Evolutionary conservation across 2,797 vertebrate species (phyloP), one percentile per base, ranked within the genome.

Genomic region (Chelidonichthys spinosus): DNA sequence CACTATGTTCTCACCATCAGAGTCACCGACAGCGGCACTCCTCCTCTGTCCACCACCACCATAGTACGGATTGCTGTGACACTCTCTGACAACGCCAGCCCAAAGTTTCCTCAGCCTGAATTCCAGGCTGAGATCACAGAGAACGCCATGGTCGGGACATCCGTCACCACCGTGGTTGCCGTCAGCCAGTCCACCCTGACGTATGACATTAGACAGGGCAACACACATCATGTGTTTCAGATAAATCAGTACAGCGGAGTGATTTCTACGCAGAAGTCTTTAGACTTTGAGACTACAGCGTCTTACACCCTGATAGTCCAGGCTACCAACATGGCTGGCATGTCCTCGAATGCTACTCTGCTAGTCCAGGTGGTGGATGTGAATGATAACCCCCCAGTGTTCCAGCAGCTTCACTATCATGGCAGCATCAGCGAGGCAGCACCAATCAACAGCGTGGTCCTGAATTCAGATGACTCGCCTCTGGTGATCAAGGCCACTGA

Each of bases 171-270:
- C 17, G 92, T 99, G 18, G 96, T 88, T 3, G 98, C 98, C 10
- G 94, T 98, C 76, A 98, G 98, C 79, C 96, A 96, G 78, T 98
- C 98, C 14, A 98, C 97, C 0, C 89, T 99, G 59, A 95, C 97
- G 63, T 99, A 97, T 55, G 97, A 98, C 70, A 94, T 99, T 83
- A 97, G 94, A 82, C 94, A 94, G 47, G 98, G 97, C 61, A 97
- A 99, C 39, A 18, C 64, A 0, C 89, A 95, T 59, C 95, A 94
- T 15, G 86, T 92, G 47, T 99, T 99, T 79, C 90, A 95, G 69
- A 95, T 99, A 82, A 99, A 99, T 80, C 97, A 98, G 0, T 99
- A 99, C 82, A 98, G 98, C 50, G 98, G 98, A 49, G 97, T 98
- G 42, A 93, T 99, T 83, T 97, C 96, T 14, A 98, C 94, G 65